Evolutionary conservation across 1,140 invertebrate genomes (phyloP), one percentile per base, ranked within the genome.

Genomic region (Coenobita brevimanus): DNA sequence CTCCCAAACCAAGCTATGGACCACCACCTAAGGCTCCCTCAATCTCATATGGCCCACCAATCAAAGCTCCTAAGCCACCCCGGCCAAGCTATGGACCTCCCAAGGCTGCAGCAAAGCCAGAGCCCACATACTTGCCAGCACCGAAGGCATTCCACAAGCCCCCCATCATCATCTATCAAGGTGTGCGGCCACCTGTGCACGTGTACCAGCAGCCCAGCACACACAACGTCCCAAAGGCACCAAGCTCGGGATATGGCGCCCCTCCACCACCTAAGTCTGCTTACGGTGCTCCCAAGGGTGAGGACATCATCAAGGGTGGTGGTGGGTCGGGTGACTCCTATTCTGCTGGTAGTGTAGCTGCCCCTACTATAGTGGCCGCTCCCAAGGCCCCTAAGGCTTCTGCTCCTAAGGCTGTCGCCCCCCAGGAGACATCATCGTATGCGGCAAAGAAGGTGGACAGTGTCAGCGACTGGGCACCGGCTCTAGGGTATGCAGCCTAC

Each of bases 161-260:
- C 41, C 93, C 93, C 60, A 93, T 93, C 71, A 93, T 93, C 75
- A 93, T 93, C 83, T 93, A 93, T 89, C 92, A 93, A 84, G 93
- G 93, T 43, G 91, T 92, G 30, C 85, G 92, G 41, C 93, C 93
- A 21, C 92, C 93, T 17, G 92, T 93, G 4, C 92, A 92, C 83
- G 92, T 93, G 10, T 92, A 92, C 89, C 91, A 92, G 78, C 83
- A 91, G 27, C 91, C 91, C 24, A 81, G 82, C 33, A 38, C n/a
- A 13, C 89, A 89, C 30, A 69, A 62, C 33, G 50, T 24, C 13
- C 33, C 24, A 10, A 33, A 57, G 0, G 67, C 79, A 15, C 76
- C 73, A 27, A 30, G 73, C 4, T 24, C 73, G n/a, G 67, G 27
- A 38, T 86, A 81, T 46, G 81, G 73, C 13, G 80, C 87, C 21